Evolutionary conservation across 2,888 invertebrate species (phyloP).

Genomic region (Acronicta aceris): DNA sequence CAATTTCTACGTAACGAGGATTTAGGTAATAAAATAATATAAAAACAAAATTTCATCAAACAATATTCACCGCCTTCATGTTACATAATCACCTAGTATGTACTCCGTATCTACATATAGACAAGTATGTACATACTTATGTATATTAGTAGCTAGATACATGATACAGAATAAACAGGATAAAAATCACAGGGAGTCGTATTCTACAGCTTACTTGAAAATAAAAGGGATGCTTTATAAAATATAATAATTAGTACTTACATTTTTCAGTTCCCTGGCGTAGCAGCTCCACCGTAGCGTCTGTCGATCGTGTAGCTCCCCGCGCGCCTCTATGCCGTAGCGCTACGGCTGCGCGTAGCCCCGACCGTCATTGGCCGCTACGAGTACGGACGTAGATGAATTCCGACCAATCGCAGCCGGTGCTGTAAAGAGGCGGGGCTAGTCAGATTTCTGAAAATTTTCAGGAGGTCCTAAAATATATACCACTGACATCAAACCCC

Average conservation of each 20-base stretch:
- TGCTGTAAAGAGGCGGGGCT: constrained; percentile 83
- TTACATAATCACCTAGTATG: constrained; percentile 49
- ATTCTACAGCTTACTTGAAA: constrained; percentile 12
- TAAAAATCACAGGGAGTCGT: constrained; percentile 11
- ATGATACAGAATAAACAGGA: constrained; percentile 37
- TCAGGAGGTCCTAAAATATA: constrained; percentile 78
- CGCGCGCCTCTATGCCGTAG: constrained; percentile 76
- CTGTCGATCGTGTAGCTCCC: constrained; percentile 84
- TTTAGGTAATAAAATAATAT: background rate
- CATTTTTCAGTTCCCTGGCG: constrained; percentile 84
- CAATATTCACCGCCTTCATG: constrained; percentile 1
- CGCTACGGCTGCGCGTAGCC: constrained; percentile 86
- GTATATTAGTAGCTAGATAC: constrained; percentile 27
- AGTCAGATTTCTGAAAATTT: constrained; percentile 86
- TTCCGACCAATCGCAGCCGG: constrained; percentile 75
- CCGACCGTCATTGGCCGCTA: constrained; percentile 77
- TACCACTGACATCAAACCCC: constrained; percentile 68
- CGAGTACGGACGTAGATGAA: constrained; percentile 74
- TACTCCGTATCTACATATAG: constrained; percentile 25
- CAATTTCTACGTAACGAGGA: background rate
- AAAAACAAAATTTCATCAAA: background rate
- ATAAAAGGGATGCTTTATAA: constrained; percentile 21
- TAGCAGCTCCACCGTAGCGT: constrained; percentile 82
- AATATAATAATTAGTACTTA: constrained; percentile 69
- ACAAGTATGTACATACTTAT: constrained; percentile 35